phyloP scores from a whole-genome alignment of 2,888 invertebrate genomes.

The Andrena bicolor region DNA sequence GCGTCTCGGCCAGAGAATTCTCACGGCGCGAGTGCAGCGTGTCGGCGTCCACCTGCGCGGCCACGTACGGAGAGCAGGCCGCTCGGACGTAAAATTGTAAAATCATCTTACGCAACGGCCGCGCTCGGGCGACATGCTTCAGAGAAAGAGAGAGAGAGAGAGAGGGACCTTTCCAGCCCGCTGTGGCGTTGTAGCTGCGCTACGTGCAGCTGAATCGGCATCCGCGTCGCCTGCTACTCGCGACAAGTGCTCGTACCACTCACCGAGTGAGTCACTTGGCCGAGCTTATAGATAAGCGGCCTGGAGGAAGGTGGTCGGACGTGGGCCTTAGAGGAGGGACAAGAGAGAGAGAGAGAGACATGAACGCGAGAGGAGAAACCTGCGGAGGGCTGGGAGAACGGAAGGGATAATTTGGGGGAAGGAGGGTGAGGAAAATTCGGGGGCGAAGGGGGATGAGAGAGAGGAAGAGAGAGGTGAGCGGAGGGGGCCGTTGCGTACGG shows the following conservation, averaged over 20 bases:
- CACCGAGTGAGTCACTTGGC: constrained; percentile 71
- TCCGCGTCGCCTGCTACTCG: constrained; percentile 58
- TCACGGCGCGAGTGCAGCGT: constrained; percentile 52
- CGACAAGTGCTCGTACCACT: constrained; percentile 72
- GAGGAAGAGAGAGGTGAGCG: not conserved
- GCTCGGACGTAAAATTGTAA: constrained; percentile 68
- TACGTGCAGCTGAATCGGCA: constrained; percentile 51
- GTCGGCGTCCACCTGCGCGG: constrained; percentile 58
- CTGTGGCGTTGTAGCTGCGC: not conserved
- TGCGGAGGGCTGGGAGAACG: not conserved
- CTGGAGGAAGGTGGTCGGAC: constrained; percentile 44
- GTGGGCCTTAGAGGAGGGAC: constrained; percentile 1
- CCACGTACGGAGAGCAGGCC: constrained; percentile 29
- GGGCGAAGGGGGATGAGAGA: not conserved
- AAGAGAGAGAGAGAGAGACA: constrained; percentile 5
- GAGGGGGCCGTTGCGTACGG: constrained; percentile 52
- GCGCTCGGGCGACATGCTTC: constrained; percentile 49
- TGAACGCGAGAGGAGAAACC: constrained; percentile 8
- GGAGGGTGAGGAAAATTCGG: not conserved
- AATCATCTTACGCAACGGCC: constrained; percentile 69
- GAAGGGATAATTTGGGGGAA: constrained; percentile 1
- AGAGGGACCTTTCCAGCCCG: constrained; percentile 49
- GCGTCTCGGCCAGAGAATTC: constrained; percentile 48
- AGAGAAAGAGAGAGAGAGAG: constrained; percentile 18
- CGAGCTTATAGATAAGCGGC: constrained; percentile 53